phyloP scores from a whole-genome alignment of 2,113 vertebrate species.

The Phodopus roborovskii region DNA sequence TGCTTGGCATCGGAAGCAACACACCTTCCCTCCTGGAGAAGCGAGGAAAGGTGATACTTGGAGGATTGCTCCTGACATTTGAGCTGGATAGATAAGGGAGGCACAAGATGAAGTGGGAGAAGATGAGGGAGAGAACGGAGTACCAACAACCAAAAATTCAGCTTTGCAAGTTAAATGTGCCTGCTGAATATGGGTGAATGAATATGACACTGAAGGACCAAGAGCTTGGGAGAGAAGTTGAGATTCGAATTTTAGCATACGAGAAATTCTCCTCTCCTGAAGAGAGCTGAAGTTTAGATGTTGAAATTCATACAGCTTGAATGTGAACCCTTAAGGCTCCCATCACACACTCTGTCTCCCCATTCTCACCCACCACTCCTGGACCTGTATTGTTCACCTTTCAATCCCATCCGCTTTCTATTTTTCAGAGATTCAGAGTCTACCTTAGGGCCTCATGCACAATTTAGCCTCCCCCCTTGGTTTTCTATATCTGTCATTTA shows the following conservation, averaged over 20 bases:
- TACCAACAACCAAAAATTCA: not conserved
- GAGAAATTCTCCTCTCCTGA: not conserved
- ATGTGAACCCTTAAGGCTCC: not conserved
- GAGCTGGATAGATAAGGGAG: not conserved
- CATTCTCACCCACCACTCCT: not conserved
- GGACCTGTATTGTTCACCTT: not conserved
- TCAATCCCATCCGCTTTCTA: not conserved
- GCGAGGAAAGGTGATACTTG: not conserved
- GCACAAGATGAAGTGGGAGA: not conserved
- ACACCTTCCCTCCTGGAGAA: not conserved
- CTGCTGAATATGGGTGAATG: not conserved
- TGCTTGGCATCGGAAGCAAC: not conserved
- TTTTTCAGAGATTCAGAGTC: not conserved
- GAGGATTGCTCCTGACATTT: not conserved
- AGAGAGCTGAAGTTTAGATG: not conserved
- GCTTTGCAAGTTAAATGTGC: not conserved
- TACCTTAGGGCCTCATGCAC: not conserved
- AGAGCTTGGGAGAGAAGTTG: not conserved
- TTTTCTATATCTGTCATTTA: not conserved
- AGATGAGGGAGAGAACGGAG: not conserved
- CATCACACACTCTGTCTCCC: not conserved
- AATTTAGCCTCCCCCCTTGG: not conserved
- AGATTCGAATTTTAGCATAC: not conserved
- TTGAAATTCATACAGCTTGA: not conserved
- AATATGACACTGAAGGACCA: not conserved